phyloP scores from a whole-genome alignment of 2,113 vertebrate species.

The Geococcyx californianus region DNA sequence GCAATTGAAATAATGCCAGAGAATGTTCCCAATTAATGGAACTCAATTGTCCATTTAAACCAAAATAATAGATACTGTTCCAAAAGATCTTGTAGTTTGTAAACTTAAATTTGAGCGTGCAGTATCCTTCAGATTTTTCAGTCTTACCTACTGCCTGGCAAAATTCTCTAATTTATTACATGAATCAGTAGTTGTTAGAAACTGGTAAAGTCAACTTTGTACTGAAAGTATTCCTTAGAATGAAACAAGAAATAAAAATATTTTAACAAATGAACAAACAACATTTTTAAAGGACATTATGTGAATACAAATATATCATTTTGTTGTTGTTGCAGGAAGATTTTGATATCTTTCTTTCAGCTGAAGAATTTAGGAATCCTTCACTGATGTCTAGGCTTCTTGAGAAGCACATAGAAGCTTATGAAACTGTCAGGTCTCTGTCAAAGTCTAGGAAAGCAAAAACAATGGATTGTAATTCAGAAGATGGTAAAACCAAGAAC shows the following conservation, averaged over 20 bases:
- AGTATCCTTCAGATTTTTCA: not conserved
- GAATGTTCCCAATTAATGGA: not conserved
- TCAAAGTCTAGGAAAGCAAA: not conserved
- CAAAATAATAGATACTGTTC: not conserved
- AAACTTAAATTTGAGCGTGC: not conserved
- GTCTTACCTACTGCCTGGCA: not conserved
- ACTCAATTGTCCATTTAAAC: not conserved
- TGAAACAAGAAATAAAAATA: not conserved
- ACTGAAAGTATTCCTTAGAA: not conserved
- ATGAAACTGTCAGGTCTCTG: constrained; percentile 70
- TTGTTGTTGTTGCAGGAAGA: constrained; percentile 77
- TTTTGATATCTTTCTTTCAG: constrained; percentile 88
- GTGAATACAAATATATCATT: not conserved
- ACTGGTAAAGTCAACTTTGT: not conserved
- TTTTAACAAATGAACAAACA: not conserved
- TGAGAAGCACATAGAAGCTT: constrained; percentile 81
- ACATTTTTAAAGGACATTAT: not conserved
- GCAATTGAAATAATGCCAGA: not conserved
- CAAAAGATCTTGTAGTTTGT: not conserved
- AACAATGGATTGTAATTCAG: constrained; percentile 39
- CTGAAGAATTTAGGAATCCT: constrained; percentile 81
- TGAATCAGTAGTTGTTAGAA: not conserved
- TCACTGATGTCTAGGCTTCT: constrained; percentile 78
- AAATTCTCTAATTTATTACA: not conserved
- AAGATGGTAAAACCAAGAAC: constrained; percentile 52